phyloP scores from a whole-genome alignment of 2,113 vertebrate genomes.

The Theristicus caerulescens region DNA sequence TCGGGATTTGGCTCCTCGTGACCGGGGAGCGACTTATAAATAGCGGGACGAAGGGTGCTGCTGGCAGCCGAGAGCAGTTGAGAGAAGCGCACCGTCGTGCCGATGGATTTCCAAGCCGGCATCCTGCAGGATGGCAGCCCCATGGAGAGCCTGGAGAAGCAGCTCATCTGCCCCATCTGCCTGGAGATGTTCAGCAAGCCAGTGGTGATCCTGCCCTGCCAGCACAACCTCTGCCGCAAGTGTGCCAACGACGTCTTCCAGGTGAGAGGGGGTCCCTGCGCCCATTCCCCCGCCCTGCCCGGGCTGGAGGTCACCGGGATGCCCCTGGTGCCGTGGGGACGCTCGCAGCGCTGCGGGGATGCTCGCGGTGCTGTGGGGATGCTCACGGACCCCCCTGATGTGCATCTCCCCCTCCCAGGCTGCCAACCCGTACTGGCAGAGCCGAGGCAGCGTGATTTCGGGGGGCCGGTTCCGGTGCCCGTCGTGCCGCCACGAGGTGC shows the following conservation, averaged over 20 bases:
- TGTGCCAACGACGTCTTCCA: conserved; percentile 94
- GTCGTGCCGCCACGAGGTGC: conserved; percentile 94
- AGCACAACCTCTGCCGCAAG: conserved; percentile 95
- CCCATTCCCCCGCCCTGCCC: fast-evolving
- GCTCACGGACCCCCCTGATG: fast-evolving
- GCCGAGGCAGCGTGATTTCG: conserved; percentile 66
- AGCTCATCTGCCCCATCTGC: conserved; percentile 97
- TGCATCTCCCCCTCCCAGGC: conserved; percentile 54
- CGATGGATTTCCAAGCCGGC: conserved; percentile 78
- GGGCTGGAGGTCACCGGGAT: background rate
- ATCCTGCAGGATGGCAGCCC: conserved; percentile 76
- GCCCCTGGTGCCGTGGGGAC: background rate
- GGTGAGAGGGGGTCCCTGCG: conserved; percentile 40
- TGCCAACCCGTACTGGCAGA: conserved; percentile 79
- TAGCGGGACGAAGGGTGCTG: conserved; percentile 31
- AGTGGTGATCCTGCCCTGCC: conserved; percentile 96
- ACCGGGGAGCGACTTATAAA: conserved; percentile 69
- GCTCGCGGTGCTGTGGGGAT: background rate
- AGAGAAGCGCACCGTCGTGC: fast-evolving
- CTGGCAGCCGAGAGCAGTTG: background rate
- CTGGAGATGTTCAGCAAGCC: conserved; percentile 98
- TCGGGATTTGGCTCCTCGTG: conserved; percentile 46
- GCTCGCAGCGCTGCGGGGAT: background rate
- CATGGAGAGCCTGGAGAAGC: conserved; percentile 96
- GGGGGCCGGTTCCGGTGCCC: conserved; percentile 91